These are phyloP conservation scores for Dusona sp. DNA, from an alignment of 2,888 invertebrate genomes.

Conservation along the genomic window DNA sequence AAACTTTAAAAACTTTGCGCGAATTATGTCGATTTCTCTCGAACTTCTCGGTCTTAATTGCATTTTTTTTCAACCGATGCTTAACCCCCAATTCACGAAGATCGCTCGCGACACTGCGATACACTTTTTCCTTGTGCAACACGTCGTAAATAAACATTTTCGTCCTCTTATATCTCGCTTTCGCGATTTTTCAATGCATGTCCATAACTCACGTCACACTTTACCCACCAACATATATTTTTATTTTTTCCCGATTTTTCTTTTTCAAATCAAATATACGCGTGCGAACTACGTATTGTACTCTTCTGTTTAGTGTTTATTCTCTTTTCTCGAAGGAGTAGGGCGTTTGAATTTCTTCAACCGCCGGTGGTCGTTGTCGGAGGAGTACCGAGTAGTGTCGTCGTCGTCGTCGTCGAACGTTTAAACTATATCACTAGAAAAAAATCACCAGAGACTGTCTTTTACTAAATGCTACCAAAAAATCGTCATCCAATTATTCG, in stretches of 20 bases:
- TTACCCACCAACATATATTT: background rate
- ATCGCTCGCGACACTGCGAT: constrained; percentile 87
- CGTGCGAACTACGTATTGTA: background rate
- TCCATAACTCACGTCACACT: constrained; percentile 19
- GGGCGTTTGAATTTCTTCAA: constrained; percentile 25
- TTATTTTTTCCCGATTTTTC: background rate
- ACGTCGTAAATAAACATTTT: constrained; percentile 87
- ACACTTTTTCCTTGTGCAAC: constrained; percentile 86
- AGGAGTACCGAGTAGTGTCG: no score
- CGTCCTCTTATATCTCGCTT: background rate
- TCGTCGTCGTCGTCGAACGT: no score
- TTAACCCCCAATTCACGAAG: constrained; percentile 90
- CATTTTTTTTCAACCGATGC: constrained; percentile 89
- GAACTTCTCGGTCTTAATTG: constrained; percentile 82
- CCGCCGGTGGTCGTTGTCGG: background rate
- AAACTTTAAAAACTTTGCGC: constrained; percentile 86
- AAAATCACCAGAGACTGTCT: no score
- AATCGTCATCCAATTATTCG: no score
- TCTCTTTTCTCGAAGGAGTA: background rate
- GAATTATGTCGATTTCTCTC: constrained; percentile 75
- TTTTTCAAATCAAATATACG: background rate
- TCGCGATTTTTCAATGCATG: constrained; percentile 16
- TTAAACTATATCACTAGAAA: constrained; percentile 11
- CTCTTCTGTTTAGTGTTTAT: constrained; percentile 6
- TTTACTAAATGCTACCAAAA: no score